Evolutionary conservation across 2,113 vertebrate species (phyloP).

Genomic region (Oxyruncus cristatus): DNA sequence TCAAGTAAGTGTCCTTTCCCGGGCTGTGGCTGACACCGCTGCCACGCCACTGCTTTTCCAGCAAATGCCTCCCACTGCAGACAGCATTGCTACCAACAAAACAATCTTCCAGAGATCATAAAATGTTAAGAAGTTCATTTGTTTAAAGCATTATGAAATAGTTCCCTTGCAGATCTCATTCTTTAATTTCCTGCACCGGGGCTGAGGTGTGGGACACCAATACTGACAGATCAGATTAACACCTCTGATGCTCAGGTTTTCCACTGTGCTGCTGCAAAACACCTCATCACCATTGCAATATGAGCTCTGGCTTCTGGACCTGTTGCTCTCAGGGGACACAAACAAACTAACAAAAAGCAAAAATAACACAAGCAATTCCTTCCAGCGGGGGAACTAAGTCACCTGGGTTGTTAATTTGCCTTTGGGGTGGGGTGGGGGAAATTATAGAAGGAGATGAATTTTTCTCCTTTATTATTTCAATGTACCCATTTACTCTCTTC

Average conservation of each 20-base stretch:
- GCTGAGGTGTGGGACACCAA: slow-evolving; percentile 66
- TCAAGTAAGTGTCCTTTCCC: not conserved
- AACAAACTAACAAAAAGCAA: not conserved
- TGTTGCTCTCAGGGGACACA: not conserved
- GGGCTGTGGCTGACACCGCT: not conserved
- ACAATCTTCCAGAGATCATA: slow-evolving; percentile 50
- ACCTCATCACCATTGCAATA: not conserved
- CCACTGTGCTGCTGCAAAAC: not conserved
- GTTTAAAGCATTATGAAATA: slow-evolving; percentile 72
- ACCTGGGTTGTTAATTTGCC: not conserved
- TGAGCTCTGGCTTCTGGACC: slow-evolving; percentile 1
- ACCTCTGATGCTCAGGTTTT: not conserved
- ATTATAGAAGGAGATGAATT: not conserved
- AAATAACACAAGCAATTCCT: not conserved
- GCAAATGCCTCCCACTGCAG: not conserved
- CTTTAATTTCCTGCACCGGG: slow-evolving; percentile 69
- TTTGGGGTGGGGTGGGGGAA: not conserved
- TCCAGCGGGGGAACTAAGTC: not conserved
- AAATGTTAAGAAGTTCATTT: slow-evolving; percentile 73
- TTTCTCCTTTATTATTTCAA: not conserved
- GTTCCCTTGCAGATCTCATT: slow-evolving; percentile 52
- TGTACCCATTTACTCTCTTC: not conserved
- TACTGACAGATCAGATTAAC: slow-evolving; percentile 63
- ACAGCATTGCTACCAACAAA: slow-evolving; percentile 41
- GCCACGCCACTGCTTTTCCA: not conserved